These are phyloP conservation scores for Aproaerema taeniolella DNA, from an alignment of 2,888 invertebrate genomes.

Conservation along the genomic window DNA sequence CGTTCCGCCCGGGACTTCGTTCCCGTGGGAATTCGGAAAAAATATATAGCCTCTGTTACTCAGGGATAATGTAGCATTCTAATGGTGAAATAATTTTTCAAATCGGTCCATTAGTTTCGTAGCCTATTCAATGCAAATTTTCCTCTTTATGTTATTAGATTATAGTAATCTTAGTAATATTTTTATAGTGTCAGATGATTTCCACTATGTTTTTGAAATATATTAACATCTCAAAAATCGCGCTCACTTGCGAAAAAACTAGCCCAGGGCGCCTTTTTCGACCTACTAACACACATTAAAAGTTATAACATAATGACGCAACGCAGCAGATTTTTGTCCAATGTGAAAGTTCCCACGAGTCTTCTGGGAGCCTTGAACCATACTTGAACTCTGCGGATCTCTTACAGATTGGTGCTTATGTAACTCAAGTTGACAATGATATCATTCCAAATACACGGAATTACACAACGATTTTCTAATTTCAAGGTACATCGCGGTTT, in stretches of 20 bases:
- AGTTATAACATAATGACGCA: background rate
- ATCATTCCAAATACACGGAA: conserved; percentile 14
- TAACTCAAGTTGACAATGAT: background rate
- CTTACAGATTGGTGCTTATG: background rate
- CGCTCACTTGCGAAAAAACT: background rate
- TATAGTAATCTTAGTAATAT: no score
- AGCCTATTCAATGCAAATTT: no score
- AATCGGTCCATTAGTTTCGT: no score
- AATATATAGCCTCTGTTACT: no score
- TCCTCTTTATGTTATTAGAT: no score
- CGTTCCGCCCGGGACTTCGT: no score
- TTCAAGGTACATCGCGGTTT: conserved; percentile 83
- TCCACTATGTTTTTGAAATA: no score
- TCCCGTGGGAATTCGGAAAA: no score
- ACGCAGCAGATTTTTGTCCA: background rate
- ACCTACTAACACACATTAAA: conserved; percentile 11
- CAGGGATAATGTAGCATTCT: no score
- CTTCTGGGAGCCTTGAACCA: conserved; percentile 9
- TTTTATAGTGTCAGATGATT: no score
- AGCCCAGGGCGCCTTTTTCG: background rate
- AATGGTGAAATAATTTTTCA: no score
- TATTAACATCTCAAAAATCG: background rate
- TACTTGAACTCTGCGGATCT: conserved; percentile 1
- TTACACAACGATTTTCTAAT: conserved; percentile 41
- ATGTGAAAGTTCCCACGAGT: conserved; percentile 10